Percentiles rank a stretch among this genome's conserved stretches.
Conservation (phyloP, 2,113 vertebrate genomes). For the Tiliqua scincoides region DNA sequence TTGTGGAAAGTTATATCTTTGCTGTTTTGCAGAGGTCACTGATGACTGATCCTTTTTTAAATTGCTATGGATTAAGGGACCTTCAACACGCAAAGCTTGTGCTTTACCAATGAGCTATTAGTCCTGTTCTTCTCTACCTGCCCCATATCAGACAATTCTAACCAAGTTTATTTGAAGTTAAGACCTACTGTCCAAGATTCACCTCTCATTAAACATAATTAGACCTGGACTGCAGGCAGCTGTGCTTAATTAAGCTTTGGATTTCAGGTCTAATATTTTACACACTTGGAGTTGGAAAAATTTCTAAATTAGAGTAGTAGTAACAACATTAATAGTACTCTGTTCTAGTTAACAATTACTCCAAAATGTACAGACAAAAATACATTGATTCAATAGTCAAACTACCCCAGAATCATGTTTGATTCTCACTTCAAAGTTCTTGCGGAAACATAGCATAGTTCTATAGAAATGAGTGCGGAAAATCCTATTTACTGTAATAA, state of each 20-base stretch:
- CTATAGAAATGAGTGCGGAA: neutral
- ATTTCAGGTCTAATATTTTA: neutral
- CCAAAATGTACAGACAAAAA: neutral
- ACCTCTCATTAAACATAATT: no score
- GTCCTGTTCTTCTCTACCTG: no score
- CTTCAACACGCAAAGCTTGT: no score
- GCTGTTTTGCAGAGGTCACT: neutral
- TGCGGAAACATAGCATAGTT: neutral
- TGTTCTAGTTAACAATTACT: neutral
- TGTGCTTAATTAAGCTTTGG: neutral
- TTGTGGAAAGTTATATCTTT: no score
- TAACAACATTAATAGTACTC: neutral
- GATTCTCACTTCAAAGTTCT: no score
- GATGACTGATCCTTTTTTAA: neutral
- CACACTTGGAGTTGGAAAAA: neutral
- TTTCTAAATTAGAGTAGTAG: neutral
- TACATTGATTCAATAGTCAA: neutral
- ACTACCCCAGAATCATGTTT: neutral
- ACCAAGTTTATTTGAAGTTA: no score
- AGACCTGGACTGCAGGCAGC: neutral
- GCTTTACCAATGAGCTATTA: neutral
- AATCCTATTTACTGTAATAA: slow-evolving; percentile 8
- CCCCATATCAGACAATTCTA: no score
- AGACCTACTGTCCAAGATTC: no score
- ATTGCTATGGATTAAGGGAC: neutral